Conservation (phyloP, 1,140 invertebrate species). For the Nomia melanderi region DNA sequence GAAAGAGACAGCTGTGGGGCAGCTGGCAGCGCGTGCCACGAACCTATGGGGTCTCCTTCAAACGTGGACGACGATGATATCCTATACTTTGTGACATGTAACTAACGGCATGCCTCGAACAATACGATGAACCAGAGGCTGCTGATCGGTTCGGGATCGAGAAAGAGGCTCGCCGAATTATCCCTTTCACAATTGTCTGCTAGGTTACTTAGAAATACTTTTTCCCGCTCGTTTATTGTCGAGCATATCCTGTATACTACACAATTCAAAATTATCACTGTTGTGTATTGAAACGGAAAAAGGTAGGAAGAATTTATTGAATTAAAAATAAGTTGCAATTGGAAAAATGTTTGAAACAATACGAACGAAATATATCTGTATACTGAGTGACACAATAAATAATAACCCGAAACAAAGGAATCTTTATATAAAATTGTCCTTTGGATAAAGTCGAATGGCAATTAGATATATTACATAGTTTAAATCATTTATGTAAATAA, state of each 20-base stretch:
- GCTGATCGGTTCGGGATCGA: constrained; percentile 31
- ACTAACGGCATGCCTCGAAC: constrained; percentile 65
- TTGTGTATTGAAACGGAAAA: background rate
- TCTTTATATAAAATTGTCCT: too few relatives aligned
- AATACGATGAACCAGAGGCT: constrained; percentile 48
- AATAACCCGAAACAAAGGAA: too few relatives aligned
- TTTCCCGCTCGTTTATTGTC: background rate
- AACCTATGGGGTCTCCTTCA: constrained; percentile 80
- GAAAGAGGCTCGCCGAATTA: constrained; percentile 45
- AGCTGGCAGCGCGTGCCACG: constrained; percentile 81
- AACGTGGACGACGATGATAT: constrained; percentile 70
- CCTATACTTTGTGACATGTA: constrained; percentile 68
- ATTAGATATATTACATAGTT: too few relatives aligned
- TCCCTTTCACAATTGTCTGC: constrained; percentile 5
- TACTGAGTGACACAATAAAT: background rate
- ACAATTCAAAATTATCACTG: background rate
- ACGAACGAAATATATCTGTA: background rate
- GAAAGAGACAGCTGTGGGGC: constrained; percentile 80
- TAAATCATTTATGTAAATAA: too few relatives aligned
- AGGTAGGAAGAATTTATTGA: background rate
- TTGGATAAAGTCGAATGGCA: too few relatives aligned
- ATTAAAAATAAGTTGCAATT: too few relatives aligned
- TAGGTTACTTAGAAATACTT: background rate
- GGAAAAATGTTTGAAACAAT: background rate
- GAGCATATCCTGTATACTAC: background rate